Base-by-base conservation (phyloP, 2,797 vertebrate species). In the Naso thynnoides region DNA sequence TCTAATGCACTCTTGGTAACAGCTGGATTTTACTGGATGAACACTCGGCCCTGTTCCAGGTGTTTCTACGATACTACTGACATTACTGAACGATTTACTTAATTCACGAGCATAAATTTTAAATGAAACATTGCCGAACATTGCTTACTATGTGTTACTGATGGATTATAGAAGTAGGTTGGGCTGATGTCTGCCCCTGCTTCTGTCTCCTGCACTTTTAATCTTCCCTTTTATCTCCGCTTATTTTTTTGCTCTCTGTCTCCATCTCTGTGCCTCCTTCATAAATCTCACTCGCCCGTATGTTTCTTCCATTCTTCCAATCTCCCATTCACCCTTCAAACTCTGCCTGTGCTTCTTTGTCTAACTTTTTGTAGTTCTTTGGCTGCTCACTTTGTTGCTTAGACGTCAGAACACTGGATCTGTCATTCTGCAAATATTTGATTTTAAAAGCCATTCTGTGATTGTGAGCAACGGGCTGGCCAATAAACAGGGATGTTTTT, bases 131-230 rank as follows among this genome's bases (percentile, higher is more conserved):
- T 50, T 71, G 41, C 56, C n/a, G 49, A 45, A 55, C 21, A 50
- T 31, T 38, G 44, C 78, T 82, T 82, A 76, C 54, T 69, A 60
- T 1, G 58, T 81, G 81, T 63, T 70, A 38, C 50, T 73, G 78
- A 88, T 73, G 59, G 55, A 49, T 52, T 33, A 44, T 70, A 33
- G 45, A 44, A 13, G 21, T 38, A 33, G 11, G 45, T 45, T 62
- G 69, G 60, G 62, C 62, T 62, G 65, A 67, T 31, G 70, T 83
- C 58, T 72, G 16, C 26, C 48, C 5, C 44, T 45, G 27, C 42
- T 54, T 82, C 58, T 60, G 47, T 69, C 38, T 77, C 38, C 38
- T 50, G 31, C 71, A 55, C 50, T 39, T 57, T 56, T 52, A 53
- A 60, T 70, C 41, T 75, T 61, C 29, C 47, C 21, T 23, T 45